Percentiles rank a stretch among this genome's conserved stretches.
Evolutionary conservation across 2,113 vertebrate genomes (phyloP).

Genomic region (Todiramphus saurophagus): DNA sequence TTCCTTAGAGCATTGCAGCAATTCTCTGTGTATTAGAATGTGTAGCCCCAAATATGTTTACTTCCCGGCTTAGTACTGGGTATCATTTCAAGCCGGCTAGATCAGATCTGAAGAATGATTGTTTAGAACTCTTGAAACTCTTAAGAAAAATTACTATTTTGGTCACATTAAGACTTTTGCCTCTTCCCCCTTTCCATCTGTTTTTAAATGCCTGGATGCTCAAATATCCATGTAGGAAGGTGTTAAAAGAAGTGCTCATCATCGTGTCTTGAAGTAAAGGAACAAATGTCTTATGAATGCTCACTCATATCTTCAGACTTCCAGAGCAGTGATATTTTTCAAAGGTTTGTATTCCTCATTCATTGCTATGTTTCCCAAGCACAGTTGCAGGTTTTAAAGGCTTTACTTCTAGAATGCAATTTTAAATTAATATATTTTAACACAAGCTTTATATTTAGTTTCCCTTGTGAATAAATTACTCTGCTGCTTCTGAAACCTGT

Average conservation of each 20-base stretch:
- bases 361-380: background rate
- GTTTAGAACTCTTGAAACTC: background rate
- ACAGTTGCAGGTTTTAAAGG: background rate
- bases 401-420: background rate
- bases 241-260: slow-evolving; percentile 56
- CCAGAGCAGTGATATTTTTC: slow-evolving; percentile 7
- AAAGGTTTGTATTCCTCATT: background rate
- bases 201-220: slow-evolving; percentile 58
- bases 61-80: background rate
- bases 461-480: background rate
- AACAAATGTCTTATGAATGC: slow-evolving; percentile 24
- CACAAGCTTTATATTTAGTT: background rate
- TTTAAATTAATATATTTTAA: background rate
- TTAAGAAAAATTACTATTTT: slow-evolving; percentile 5
- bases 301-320: slow-evolving; percentile 52
- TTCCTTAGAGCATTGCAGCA: background rate
- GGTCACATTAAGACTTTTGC: slow-evolving; percentile 23
- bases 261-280: slow-evolving; percentile 31
- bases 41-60: background rate
- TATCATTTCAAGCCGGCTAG: background rate
- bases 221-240: slow-evolving; percentile 51
- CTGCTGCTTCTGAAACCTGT: background rate
- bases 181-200: slow-evolving; percentile 60
- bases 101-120: background rate
- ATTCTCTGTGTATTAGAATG: background rate